phyloP scores from a whole-genome alignment of 2,113 vertebrate genomes.

The Triplophysa rosa region DNA sequence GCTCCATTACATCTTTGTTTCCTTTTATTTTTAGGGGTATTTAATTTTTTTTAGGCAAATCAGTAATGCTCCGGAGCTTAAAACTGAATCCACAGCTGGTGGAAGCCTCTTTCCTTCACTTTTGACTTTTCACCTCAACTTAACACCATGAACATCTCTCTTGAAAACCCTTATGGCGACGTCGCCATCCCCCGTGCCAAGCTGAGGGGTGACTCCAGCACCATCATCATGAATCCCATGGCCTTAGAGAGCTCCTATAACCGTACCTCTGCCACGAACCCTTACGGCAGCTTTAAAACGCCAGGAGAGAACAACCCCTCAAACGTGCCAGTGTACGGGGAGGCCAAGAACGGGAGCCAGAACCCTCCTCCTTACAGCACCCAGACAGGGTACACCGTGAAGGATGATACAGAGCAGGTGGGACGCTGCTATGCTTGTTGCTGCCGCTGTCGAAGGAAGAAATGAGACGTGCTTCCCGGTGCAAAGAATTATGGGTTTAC shows the following conservation, averaged over 20 bases:
- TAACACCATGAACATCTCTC: conserved; percentile 70
- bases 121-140: neutral
- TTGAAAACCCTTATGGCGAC: conserved; percentile 77
- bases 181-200: conserved; percentile 77
- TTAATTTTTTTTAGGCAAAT: neutral
- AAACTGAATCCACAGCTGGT: neutral
- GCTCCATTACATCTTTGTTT: neutral
- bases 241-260: conserved; percentile 42
- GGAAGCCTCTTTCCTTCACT: neutral
- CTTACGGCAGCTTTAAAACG: conserved; percentile 65
- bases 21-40: neutral
- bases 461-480: conserved; percentile 15
- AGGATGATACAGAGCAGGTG: conserved; percentile 47
- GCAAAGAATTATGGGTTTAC: neutral
- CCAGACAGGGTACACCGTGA: conserved; percentile 39
- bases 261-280: conserved; percentile 65
- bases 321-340: conserved; percentile 60
- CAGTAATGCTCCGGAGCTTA: neutral
- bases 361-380: conserved; percentile 49
- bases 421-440: conserved; percentile 60
- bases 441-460: conserved; percentile 58
- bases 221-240: conserved; percentile 66
- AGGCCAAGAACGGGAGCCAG: conserved; percentile 49
- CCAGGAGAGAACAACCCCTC: conserved; percentile 48
- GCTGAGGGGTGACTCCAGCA: conserved; percentile 65